phyloP scores from a whole-genome alignment of 2,797 vertebrate genomes.

The Potorous gilbertii region DNA sequence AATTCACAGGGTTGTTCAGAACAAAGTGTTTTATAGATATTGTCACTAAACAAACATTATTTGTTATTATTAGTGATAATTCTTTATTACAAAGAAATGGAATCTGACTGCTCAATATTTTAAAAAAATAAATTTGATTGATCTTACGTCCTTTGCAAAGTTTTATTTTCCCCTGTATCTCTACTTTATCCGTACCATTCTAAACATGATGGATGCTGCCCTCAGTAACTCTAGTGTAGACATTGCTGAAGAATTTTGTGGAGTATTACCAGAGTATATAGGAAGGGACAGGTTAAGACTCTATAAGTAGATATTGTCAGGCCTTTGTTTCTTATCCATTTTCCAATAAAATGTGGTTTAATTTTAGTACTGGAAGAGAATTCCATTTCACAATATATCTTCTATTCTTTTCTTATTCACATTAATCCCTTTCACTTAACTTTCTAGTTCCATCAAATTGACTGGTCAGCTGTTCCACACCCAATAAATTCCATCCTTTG shows the following conservation, averaged over 20 bases:
- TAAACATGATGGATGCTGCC: background rate
- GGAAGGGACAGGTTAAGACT: background rate
- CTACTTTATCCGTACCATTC: background rate
- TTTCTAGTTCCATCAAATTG: background rate
- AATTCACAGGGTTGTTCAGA: background rate
- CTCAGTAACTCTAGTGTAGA: background rate
- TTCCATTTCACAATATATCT: background rate
- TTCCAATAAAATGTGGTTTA: background rate
- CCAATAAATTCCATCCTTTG: background rate
- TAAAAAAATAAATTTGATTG: background rate
- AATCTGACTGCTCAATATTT: background rate
- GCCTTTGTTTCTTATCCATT: background rate
- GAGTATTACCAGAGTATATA: background rate
- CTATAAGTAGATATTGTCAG: background rate
- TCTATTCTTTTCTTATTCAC: background rate
- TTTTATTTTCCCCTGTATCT: background rate
- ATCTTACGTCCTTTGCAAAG: background rate
- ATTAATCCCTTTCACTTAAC: background rate
- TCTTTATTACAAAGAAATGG: background rate
- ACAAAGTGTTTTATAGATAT: background rate
- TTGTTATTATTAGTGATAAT: background rate
- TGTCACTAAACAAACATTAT: background rate
- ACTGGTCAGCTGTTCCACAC: background rate
- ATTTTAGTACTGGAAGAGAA: background rate
- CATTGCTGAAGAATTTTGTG: background rate